Evolutionary conservation across 2,888 invertebrate genomes (phyloP).

Genomic region (Dryadula phaetusa): DNA sequence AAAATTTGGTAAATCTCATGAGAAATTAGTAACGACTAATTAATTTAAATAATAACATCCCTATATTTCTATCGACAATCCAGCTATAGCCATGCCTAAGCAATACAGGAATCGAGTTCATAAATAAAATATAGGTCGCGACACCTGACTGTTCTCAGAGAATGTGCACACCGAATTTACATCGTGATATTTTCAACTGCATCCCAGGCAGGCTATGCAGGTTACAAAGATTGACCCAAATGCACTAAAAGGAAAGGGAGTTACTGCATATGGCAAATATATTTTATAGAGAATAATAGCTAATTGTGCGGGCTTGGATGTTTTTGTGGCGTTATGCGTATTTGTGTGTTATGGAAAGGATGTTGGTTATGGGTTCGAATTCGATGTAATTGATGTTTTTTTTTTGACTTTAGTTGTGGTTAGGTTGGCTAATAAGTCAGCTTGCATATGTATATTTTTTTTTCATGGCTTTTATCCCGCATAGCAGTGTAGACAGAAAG

Average conservation of each 20-base stretch:
- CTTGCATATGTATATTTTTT: too few relatives aligned
- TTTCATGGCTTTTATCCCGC: too few relatives aligned
- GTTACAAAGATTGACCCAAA: slow-evolving; percentile 21
- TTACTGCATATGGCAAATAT: neutral
- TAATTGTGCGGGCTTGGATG: neutral
- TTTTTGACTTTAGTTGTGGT: too few relatives aligned
- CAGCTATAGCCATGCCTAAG: slow-evolving; percentile 39
- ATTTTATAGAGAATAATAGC: neutral
- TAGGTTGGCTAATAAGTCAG: too few relatives aligned
- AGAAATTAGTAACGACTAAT: too few relatives aligned
- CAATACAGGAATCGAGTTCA: slow-evolving; percentile 51
- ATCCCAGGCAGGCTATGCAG: slow-evolving; percentile 13
- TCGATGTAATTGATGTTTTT: too few relatives aligned
- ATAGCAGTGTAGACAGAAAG: too few relatives aligned
- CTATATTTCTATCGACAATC: slow-evolving; percentile 24
- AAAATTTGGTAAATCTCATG: too few relatives aligned
- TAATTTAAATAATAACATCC: too few relatives aligned
- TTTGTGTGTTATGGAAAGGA: too few relatives aligned
- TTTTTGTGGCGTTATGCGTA: neutral
- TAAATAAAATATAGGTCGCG: slow-evolving; percentile 71
- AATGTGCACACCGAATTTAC: slow-evolving; percentile 44
- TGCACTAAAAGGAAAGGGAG: neutral
- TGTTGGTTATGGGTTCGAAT: too few relatives aligned
- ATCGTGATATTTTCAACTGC: slow-evolving; percentile 40
- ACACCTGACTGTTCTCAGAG: slow-evolving; percentile 56